These are phyloP conservation scores for human (Homo sapiens) DNA, from an alignment of 2,113 vertebrate species.

Conservation along the genomic window GRCh38 chr6:104489001-104489500, in stretches of 20 bases:
- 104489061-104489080: constrained; percentile 33
- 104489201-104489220: constrained; percentile 52
- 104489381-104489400: too few species aligned
- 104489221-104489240: constrained; percentile 8
- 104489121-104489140: constrained; percentile 38
- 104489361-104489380: constrained; percentile 37
- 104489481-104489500: too few species aligned
- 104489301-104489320: constrained; percentile 32
- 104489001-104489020: constrained; percentile 46
- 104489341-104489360: constrained; percentile 59
- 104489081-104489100: constrained; percentile 22
- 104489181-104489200: not conserved
- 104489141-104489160: constrained; percentile 37
- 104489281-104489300: constrained; percentile 66
- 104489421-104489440: too few species aligned
- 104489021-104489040: not conserved
- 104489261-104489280: constrained; percentile 55
- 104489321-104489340: not conserved
- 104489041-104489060: not conserved
- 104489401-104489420: too few species aligned
- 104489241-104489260: constrained; percentile 34
- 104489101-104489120: constrained; percentile 48
- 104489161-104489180: constrained; percentile 48
- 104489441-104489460: too few species aligned
- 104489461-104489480: too few species aligned